Base-by-base conservation (phyloP, 2,113 vertebrate genomes). In the Bufo gargarizans region DNA sequence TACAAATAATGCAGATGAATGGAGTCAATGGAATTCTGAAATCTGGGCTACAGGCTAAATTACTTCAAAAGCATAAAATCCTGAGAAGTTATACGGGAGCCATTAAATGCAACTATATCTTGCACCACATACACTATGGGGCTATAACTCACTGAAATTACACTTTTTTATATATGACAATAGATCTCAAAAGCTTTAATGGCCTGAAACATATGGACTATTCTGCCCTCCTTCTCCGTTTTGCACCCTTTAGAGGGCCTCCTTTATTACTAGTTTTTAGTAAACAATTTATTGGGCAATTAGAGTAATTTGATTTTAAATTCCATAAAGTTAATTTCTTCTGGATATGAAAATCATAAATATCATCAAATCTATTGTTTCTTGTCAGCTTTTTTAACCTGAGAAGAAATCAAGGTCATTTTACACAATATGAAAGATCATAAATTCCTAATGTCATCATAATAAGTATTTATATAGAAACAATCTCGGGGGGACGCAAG, bases 261-360 rank as follows among this genome's bases (percentile, higher is more conserved):
- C 43, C 50, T 47, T 47, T 61, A 81, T 61, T 61, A 11, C 14
- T 11, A 61, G 14, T 19, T 61, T 81, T 61, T 61, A 0, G 43
- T 59, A 81, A 59, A 81, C 63, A 61, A 81, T 61, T 81, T 4
- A 61, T 61, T 20, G 33, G 33, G 33, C 17, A 47, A 45, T 47
- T 8, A 61, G 33, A 61, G n/a, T 45, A 45, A 47, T 81, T 81
- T 9, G 79, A 47, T 6, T 81, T 81, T 45, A 61, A 9, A 59
- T 33, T 59, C 45, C 45, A 17, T 49, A 45, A 59, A 56, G 58
- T 59, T 59, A 22, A 81, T 58, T 81, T 47, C 56, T 19, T 81
- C 47, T 81, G 56, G 79, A 81, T 61, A 81, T 61, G 45, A 81
- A 61, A 81, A 61, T 81, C 33, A 81, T 61, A 81, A 81, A 81